Base-by-base conservation (phyloP, 2,888 invertebrate genomes). In the Creontiades dilutus region DNA sequence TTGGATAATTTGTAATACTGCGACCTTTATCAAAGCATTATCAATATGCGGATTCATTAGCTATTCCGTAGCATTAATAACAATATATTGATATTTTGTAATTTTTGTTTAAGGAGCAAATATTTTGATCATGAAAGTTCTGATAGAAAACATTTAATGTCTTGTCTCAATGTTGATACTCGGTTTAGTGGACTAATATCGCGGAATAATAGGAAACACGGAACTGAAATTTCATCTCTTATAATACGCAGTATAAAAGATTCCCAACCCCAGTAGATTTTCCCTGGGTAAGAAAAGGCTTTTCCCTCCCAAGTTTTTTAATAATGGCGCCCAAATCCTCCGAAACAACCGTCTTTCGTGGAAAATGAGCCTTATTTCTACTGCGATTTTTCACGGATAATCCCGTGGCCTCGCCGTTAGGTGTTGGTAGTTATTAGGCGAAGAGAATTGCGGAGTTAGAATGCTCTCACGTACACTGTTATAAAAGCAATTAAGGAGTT, bases 311-410 rank as follows among this genome's bases (percentile, higher is more conserved):
- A 68, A 68, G 68, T 68, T 68, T 68, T 68, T 68, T 68, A 68
- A 68, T 68, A 68, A 68, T 68, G 68, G 68, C 23, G 23, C 68
- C 68, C 68, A 68, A 68, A 68, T 68, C 68, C 68, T 23, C 68
- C 23, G 68, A 68, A 68, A 68, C 68, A 68, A 68, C 68, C 68
- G 68, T 23, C 68, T 68, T 68, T 12, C 68, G 27, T 23, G 23
- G 68, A 23, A 68, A 68, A 68, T 68, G 68, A 68, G 68, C n/a
- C 12, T 3, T 19, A 0, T n/a, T 19, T 27, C 68, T 23, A 27
- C 4, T 23, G 68, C 68, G 68, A 68, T 68, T 68, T 68, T 68
- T 68, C 68, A 68, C 68, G 27, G 68, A 11, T 68, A 68, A 68
- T 68, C 68, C 68, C 19, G 23, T 0, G 7, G 37, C 37, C 37